Base-by-base conservation (phyloP, 2,888 invertebrate species). In the Choreutis nemorana region DNA sequence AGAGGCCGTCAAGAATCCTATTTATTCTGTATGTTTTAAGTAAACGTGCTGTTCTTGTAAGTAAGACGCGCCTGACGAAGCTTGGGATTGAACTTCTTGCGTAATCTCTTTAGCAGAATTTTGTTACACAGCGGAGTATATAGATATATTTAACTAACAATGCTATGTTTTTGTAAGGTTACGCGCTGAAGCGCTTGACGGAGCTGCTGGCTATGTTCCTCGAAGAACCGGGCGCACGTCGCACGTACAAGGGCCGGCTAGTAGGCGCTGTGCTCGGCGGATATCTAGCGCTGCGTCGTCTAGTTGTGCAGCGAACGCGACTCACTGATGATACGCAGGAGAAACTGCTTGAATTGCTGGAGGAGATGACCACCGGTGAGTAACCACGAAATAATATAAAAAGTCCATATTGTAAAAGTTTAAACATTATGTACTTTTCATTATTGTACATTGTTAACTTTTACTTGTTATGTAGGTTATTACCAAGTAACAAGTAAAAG, bases 261-360 rank as follows among this genome's bases (percentile, higher is more conserved):
- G 89, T 97, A 5, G 95, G 90, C 16, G 91, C 92, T 28, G 93
- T 95, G 25, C 81, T 98, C 2, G 94, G 97, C 59, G 97, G 97
- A 0, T 98, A 97, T 70, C 81, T 98, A 36, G 92, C 94, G 0
- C 77, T 98, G 44, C 81, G 94, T 4, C 86, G 95, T 36, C 82
- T 98, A 12, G 92, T 97, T 1, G 94, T 97, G 21, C 97, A 97
- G 67, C 83, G 97, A 34, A 97, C 97, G 1, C 85, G 97, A 29
- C 83, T 97, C 29, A 94, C 97, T 20, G 97, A 97, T 63, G 96
- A 97, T 62, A 96, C 97, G 3, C 97, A 97, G 68, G 95, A 95
- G 64, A 95, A 94, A 53, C 80, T 97, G 23, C 79, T 97, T 6
- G 94, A 94, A 55, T 82, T 97, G 46, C 80, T 97, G 9, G 97